These are phyloP conservation scores for Fringilla coelebs DNA, from an alignment of 2,797 vertebrate species.

Conservation along the genomic window DNA sequence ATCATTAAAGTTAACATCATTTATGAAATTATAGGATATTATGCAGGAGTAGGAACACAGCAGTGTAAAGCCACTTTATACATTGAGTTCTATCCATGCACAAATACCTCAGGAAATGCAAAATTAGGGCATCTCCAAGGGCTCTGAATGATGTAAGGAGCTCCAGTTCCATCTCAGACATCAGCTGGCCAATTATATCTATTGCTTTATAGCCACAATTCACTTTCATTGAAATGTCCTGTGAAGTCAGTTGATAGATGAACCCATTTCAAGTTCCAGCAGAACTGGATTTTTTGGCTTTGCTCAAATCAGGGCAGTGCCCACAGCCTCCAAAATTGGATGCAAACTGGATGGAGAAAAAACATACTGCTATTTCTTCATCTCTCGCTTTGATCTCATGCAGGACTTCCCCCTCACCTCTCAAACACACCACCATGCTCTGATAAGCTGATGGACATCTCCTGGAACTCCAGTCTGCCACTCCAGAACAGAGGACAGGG, in stretches of 20 bases:
- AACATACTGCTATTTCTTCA: neutral
- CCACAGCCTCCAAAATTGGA: neutral
- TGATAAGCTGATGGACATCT: neutral
- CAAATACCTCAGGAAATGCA: neutral
- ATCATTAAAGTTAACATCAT: constrained; percentile 45
- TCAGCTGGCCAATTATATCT: neutral
- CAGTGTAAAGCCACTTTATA: neutral
- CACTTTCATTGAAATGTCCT: neutral
- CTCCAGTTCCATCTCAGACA: neutral
- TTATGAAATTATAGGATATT: constrained; percentile 31
- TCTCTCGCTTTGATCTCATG: neutral
- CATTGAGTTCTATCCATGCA: neutral
- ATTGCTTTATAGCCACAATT: neutral
- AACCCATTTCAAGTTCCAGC: neutral
- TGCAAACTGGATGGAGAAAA: neutral
- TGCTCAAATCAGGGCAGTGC: neutral
- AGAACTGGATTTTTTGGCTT: neutral
- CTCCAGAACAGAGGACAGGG: neutral
- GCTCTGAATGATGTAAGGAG: neutral
- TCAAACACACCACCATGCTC: neutral
- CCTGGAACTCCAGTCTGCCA: neutral
- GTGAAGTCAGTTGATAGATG: neutral
- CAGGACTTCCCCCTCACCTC: neutral
- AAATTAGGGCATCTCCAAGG: neutral
- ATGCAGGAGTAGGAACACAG: neutral